phyloP scores from a whole-genome alignment of 2,113 vertebrate species.

The Cephalopholis sonnerati region DNA sequence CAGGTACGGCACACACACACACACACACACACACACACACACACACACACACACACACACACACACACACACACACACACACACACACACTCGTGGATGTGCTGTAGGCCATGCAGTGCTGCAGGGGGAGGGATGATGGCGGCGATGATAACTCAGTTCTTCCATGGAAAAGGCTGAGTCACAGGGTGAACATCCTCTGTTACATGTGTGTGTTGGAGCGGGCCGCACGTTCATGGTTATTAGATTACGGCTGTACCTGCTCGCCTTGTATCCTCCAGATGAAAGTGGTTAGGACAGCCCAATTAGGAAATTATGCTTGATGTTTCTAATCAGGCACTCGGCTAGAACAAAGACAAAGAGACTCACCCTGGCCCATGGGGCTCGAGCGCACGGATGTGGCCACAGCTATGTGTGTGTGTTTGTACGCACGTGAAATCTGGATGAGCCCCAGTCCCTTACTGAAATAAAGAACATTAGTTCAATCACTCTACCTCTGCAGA shows the following conservation, averaged over 20 bases:
- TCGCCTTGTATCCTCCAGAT: conserved; percentile 75
- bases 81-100: neutral
- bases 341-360: conserved; percentile 78
- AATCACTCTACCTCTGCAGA: conserved; percentile 46
- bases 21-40: neutral
- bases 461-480: conserved; percentile 62
- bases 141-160: conserved; percentile 58
- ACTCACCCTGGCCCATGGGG: conserved; percentile 60
- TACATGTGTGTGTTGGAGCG: conserved; percentile 50
- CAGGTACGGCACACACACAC: conserved; percentile 4
- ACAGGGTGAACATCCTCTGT: conserved; percentile 66
- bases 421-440: conserved; percentile 41
- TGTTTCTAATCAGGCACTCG: conserved; percentile 83
- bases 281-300: conserved; percentile 81
- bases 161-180: conserved; percentile 70
- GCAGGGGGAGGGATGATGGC: conserved; percentile 14
- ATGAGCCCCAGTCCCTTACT: conserved; percentile 44
- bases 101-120: conserved; percentile 5
- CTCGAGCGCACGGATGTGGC: conserved; percentile 40
- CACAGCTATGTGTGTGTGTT: conserved; percentile 32
- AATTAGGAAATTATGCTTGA: conserved; percentile 80
- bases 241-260: conserved; percentile 82
- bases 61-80: neutral
- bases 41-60: neutral
- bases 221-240: conserved; percentile 63